Evolutionary conservation across 2,113 vertebrate species (phyloP).

Genomic region (Oreochromis niloticus): DNA sequence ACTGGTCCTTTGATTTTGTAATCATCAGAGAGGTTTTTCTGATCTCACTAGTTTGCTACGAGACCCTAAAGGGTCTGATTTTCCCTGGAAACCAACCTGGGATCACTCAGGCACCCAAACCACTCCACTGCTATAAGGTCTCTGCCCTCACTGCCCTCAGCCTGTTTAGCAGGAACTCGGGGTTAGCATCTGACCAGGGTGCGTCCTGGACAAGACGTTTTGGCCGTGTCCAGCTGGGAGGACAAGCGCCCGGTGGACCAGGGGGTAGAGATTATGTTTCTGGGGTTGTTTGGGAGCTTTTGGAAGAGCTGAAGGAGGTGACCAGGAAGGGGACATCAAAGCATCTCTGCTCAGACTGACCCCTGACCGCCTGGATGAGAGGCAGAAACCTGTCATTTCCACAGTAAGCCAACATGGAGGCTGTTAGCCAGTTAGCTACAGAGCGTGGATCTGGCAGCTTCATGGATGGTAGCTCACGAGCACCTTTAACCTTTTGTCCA

Average conservation of each 20-base stretch:
- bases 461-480: neutral
- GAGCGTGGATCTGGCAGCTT: neutral
- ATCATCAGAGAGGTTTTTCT: neutral
- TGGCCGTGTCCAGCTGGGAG: neutral
- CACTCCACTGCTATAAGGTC: neutral
- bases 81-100: no score
- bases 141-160: neutral
- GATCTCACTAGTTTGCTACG: neutral
- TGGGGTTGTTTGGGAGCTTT: neutral
- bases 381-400: neutral
- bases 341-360: neutral
- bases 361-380: neutral
- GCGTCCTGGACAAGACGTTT: neutral
- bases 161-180: neutral
- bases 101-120: neutral
- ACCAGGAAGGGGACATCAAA: neutral
- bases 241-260: neutral
- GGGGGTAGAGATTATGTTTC: fast-evolving
- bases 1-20: neutral
- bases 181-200: neutral
- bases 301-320: neutral
- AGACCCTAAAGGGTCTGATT: no score
- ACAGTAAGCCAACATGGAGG: neutral
- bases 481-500: neutral
- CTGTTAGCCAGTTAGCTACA: neutral